Conservation (phyloP, 2,888 invertebrate genomes). For the Athalia rosae region DNA sequence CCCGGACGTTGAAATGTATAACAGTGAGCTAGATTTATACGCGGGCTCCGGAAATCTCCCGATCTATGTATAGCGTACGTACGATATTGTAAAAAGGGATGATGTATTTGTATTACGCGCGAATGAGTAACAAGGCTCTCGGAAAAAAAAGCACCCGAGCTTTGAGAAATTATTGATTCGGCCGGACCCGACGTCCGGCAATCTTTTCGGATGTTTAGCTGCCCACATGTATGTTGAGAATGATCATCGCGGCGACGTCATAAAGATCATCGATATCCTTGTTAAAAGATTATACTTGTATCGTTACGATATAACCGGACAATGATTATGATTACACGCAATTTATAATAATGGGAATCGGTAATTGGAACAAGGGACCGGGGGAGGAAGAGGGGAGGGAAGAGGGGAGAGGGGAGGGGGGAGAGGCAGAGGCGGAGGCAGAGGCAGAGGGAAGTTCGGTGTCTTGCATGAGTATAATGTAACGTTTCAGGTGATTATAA, state of each 20-base stretch:
- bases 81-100: no score
- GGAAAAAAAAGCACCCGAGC: neutral
- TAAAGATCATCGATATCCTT: slow-evolving; percentile 30
- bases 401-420: no score
- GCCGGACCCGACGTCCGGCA: neutral
- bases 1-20: slow-evolving; percentile 8
- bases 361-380: slow-evolving; percentile 32
- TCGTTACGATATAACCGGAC: neutral
- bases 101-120: no score
- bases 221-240: neutral
- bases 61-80: neutral
- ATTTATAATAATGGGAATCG: slow-evolving; percentile 36
- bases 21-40: slow-evolving; percentile 2
- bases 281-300: neutral
- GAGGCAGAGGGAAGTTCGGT: slow-evolving; percentile 30
- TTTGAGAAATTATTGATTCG: neutral
- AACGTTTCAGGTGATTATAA: slow-evolving; percentile 23
- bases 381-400: no score
- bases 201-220: no score
- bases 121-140: neutral
- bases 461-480: slow-evolving; percentile 14
- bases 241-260: neutral
- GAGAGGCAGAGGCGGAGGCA: neutral
- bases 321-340: slow-evolving; percentile 27
- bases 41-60: neutral